Evolutionary conservation across 2,797 vertebrate genomes (phyloP).

Genomic region (Brotogeris chrysoptera): DNA sequence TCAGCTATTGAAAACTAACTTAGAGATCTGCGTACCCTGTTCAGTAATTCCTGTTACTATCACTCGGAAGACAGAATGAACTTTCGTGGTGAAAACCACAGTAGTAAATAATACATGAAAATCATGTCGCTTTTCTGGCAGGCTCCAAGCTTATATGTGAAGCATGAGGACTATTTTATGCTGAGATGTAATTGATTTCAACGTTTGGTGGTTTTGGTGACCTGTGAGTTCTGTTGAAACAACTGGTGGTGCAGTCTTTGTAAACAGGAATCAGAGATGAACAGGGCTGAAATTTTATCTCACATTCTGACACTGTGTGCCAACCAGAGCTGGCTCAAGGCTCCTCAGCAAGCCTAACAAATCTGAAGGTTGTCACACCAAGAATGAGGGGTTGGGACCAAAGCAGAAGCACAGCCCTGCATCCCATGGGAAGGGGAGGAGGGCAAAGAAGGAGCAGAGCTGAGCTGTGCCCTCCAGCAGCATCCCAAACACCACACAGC

Average conservation of each 20-base stretch:
- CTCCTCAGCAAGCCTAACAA: neutral
- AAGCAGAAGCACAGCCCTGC: neutral
- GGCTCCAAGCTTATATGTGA: neutral
- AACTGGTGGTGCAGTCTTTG: neutral
- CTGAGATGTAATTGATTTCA: neutral
- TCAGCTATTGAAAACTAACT: slow-evolving; percentile 61
- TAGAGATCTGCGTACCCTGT: slow-evolving; percentile 40
- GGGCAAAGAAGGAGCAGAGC: neutral
- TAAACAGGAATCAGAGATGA: neutral
- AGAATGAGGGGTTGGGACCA: neutral
- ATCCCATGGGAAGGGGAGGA: neutral
- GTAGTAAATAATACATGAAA: slow-evolving; percentile 19
- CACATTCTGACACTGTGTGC: neutral
- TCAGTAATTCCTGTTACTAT: neutral
- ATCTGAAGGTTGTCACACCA: neutral
- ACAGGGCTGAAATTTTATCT: neutral
- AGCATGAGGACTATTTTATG: neutral
- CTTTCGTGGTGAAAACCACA: neutral
- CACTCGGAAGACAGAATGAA: slow-evolving; percentile 6
- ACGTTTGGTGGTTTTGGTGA: neutral
- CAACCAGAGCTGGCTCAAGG: neutral
- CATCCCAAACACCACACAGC: neutral
- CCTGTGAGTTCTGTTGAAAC: neutral
- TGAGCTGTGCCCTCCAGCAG: neutral
- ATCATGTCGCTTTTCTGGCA: neutral